Conservation (phyloP, 2,797 vertebrate species). For the Catharus ustulatus region DNA sequence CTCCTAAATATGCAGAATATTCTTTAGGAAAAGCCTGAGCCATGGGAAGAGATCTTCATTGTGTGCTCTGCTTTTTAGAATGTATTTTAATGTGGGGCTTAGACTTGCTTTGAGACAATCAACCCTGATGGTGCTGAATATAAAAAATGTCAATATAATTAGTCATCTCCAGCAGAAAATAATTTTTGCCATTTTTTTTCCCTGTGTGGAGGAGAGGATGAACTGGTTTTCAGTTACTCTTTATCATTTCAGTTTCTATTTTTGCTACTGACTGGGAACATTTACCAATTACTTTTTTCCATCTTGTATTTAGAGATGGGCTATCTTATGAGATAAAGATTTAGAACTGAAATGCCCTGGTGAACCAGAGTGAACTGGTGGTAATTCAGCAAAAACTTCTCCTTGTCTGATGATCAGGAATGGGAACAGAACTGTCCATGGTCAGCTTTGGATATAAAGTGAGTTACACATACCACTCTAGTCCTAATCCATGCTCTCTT, state of each 20-base stretch:
- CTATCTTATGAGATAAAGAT: not conserved
- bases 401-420: not conserved
- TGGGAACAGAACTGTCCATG: not conserved
- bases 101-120: slow-evolving; percentile 13
- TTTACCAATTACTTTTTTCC: not conserved
- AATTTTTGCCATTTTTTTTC: not conserved
- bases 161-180: slow-evolving; percentile 49
- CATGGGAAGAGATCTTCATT: not conserved
- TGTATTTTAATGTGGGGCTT: not conserved
- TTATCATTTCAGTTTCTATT: slow-evolving; percentile 14
- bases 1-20: not conserved
- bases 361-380: not conserved
- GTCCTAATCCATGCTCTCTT: not conserved
- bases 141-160: slow-evolving; percentile 39
- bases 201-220: not conserved
- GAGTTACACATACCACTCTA: not conserved
- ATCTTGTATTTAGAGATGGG: not conserved
- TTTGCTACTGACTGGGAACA: not conserved
- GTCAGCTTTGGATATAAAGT: not conserved
- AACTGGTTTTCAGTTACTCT: slow-evolving; percentile 25
- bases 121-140: slow-evolving; percentile 7
- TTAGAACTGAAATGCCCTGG: not conserved
- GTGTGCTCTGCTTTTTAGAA: not conserved
- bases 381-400: not conserved
- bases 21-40: not conserved